Base-by-base conservation (phyloP, 2,888 invertebrate species). In the Psococerastis gibbosa region DNA sequence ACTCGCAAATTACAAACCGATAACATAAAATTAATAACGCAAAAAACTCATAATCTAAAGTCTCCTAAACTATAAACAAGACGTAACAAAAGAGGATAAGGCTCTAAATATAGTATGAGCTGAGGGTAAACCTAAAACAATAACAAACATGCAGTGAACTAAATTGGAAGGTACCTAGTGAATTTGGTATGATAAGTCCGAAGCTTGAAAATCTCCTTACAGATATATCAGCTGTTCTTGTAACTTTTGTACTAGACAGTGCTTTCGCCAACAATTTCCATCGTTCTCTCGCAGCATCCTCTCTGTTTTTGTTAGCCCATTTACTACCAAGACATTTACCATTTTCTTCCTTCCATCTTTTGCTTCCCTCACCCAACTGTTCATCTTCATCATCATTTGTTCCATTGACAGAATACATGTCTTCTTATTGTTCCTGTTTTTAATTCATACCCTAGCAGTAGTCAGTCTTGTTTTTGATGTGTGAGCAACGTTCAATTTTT, bases 201-300 rank as follows among this genome's bases (percentile, higher is more conserved):
- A 63, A 64, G 2, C 56, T 57, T 20, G 60, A 57, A 51, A 66
- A 63, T 16, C 63, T 56, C 1, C 63, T 57, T 5, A 62, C 60
- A 11, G 65, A 64, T 31, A 61, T 57, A 18, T 46, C 45, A 9
- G 27, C 27, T 9, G 8, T 27, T 31, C 45, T 33, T 18, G 45
- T 43, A 42, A 44, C 44, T 35, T 38, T 38, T 20, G 22, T 17
- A 13, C 8, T 38, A 13, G 38, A 38, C 49, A 78, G 57, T 35
- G 75, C 77, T 51, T 73, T 71, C 44, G 78, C 78, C 52, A 78
- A 62, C 41, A 78, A 70, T 48, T 70, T 71, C 78, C 78, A 78
- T 52, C 78, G 69, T 56, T 71, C 68, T 48, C 75, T 68, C 17
- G 78, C 78, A 49, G 68, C 66, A 55, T 65, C 64, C 59, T 63